phyloP scores from a whole-genome alignment of 2,888 invertebrate species.

The Agriotes lineatus region DNA sequence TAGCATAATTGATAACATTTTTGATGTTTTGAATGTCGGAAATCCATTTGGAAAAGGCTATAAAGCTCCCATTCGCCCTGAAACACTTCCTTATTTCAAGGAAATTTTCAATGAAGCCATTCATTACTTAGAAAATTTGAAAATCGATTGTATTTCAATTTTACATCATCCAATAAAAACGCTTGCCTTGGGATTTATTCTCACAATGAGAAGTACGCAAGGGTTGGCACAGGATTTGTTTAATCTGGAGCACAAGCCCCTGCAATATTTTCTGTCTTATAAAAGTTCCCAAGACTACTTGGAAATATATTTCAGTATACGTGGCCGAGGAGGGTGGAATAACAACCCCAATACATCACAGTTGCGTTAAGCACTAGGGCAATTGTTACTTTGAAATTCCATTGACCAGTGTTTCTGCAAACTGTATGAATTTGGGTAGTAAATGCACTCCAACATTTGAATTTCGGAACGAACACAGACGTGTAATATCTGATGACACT shows the following conservation, averaged over 20 bases:
- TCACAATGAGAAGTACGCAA: slow-evolving; percentile 10
- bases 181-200: slow-evolving; percentile 24
- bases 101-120: not conserved
- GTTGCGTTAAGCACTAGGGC: slow-evolving; percentile 31
- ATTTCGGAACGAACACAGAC: slow-evolving; percentile 12
- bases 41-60: slow-evolving; percentile 11
- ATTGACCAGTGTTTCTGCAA: not conserved
- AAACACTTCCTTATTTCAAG: slow-evolving; percentile 11
- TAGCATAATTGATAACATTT: slow-evolving; percentile 34
- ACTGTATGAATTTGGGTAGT: slow-evolving; percentile 20
- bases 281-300: slow-evolving; percentile 15
- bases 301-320: slow-evolving; percentile 17
- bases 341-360: slow-evolving; percentile 38
- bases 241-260: not conserved
- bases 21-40: slow-evolving; percentile 37
- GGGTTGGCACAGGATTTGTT: slow-evolving; percentile 11
- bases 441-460: not conserved
- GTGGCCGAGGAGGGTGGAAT: slow-evolving; percentile 28
- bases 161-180: slow-evolving; percentile 26
- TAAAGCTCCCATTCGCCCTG: slow-evolving; percentile 28
- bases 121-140: not conserved
- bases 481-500: not conserved
- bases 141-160: slow-evolving; percentile 2
- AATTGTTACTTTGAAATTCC: slow-evolving; percentile 36
- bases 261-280: slow-evolving; percentile 10